Conservation (phyloP, 2,797 vertebrate species). For the Peromyscus nudipes region DNA sequence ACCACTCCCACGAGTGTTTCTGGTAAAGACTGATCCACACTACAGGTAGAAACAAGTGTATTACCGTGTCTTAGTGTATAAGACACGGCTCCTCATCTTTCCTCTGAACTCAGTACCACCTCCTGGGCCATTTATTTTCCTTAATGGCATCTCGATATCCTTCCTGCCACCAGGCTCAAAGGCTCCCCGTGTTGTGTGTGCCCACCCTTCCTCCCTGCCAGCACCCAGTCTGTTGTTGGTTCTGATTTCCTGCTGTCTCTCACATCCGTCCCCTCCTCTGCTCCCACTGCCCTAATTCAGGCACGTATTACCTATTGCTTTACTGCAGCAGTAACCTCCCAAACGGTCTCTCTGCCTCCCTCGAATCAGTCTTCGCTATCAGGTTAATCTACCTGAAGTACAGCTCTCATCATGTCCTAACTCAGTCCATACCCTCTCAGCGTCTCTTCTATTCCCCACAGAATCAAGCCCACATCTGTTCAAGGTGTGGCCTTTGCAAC, state of each 20-base stretch:
- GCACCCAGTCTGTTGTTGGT: neutral
- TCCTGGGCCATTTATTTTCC: neutral
- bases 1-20: neutral
- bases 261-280: neutral
- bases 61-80: neutral
- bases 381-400: slow-evolving; percentile 55
- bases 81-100: neutral
- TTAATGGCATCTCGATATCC: neutral
- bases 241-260: neutral
- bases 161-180: neutral
- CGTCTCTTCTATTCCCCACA: neutral
- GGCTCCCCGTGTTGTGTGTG: neutral
- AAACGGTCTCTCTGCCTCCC: slow-evolving; percentile 19
- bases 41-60: neutral
- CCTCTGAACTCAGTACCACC: neutral
- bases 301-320: slow-evolving; percentile 56
- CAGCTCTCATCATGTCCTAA: neutral
- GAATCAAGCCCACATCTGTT: neutral
- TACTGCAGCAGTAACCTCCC: slow-evolving; percentile 17
- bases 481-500: slow-evolving; percentile 39
- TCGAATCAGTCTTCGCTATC: neutral
- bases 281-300: slow-evolving; percentile 68
- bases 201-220: neutral
- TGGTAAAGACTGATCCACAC: neutral
- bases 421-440: neutral